Evolutionary conservation across 2,888 invertebrate genomes (phyloP).

Genomic region (Mythimna lalbum): DNA sequence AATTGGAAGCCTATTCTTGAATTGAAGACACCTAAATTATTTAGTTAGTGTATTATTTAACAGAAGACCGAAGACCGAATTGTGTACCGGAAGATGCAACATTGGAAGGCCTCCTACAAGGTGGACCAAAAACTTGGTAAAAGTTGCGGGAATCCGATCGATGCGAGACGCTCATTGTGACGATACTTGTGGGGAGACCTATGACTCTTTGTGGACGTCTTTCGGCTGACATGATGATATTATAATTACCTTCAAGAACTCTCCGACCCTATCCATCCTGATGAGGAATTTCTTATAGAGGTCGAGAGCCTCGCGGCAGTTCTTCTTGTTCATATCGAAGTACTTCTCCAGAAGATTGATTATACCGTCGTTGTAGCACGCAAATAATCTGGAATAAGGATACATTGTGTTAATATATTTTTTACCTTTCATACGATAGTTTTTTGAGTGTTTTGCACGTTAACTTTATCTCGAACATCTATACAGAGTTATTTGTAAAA

Average conservation of each 20-base stretch:
- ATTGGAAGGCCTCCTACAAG: no score
- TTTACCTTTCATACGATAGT: not conserved
- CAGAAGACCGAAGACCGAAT: conserved; percentile 55
- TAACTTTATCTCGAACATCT: no score
- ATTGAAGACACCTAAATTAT: no score
- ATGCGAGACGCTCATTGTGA: no score
- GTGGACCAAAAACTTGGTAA: no score
- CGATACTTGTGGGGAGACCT: no score
- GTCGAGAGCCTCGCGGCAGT: conserved; percentile 99
- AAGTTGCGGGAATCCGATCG: no score
- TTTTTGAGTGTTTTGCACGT: not conserved
- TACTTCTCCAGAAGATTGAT: conserved; percentile 99
- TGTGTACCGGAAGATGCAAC: no score
- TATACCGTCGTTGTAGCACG: conserved; percentile 99
- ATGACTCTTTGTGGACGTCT: no score
- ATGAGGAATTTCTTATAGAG: conserved; percentile 99
- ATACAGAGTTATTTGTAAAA: no score
- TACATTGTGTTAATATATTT: not conserved
- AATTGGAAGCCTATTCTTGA: no score
- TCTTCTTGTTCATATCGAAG: conserved; percentile 99
- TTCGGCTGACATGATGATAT: no score
- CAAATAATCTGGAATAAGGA: conserved; percentile 93
- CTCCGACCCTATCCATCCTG: conserved; percentile 99
- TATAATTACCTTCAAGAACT: conserved; percentile 96
- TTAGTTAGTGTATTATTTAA: conserved; percentile 78